phyloP scores from a whole-genome alignment of 2,797 vertebrate genomes.

The Paedocypris micromegethes region DNA sequence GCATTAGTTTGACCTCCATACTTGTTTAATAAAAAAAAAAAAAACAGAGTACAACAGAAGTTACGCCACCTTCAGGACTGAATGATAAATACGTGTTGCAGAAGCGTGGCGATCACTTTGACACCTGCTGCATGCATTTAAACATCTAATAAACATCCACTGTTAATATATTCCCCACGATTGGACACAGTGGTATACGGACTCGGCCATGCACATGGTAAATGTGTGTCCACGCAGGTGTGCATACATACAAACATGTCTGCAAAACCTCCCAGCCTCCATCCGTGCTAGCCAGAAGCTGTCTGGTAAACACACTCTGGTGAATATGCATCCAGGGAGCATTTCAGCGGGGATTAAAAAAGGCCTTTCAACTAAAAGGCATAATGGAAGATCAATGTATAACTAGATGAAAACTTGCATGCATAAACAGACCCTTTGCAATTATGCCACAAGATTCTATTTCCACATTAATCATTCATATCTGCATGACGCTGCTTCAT shows the following conservation, averaged over 20 bases:
- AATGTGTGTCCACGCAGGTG: conserved; percentile 5
- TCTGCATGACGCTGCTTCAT: conserved; percentile 77
- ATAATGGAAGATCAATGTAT: conserved; percentile 82
- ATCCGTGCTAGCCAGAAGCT: conserved; percentile 23
- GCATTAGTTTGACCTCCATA: no score
- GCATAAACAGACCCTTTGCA: conserved; percentile 73
- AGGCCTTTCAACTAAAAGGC: conserved; percentile 83
- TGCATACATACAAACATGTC: conserved; percentile 17
- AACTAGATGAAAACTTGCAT: conserved; percentile 74
- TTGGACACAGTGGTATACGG: conserved; percentile 17
- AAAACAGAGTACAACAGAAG: no score
- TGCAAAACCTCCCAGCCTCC: conserved; percentile 6
- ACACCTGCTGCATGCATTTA: conserved; percentile 1
- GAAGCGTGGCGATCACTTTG: not conserved
- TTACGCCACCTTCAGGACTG: no score
- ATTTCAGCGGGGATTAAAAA: conserved; percentile 80
- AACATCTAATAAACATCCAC: conserved; percentile 15
- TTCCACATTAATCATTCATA: conserved; percentile 83
- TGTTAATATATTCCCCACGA: conserved; percentile 6
- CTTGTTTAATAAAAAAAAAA: no score
- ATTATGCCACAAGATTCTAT: conserved; percentile 70
- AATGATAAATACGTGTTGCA: no score
- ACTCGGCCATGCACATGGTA: not conserved
- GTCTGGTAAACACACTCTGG: conserved; percentile 63
- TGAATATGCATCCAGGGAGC: conserved; percentile 78